Percentiles rank a stretch among this genome's conserved stretches.
phyloP scores from a whole-genome alignment of 1,140 invertebrate genomes.

The Metopolophium dirhodum region DNA sequence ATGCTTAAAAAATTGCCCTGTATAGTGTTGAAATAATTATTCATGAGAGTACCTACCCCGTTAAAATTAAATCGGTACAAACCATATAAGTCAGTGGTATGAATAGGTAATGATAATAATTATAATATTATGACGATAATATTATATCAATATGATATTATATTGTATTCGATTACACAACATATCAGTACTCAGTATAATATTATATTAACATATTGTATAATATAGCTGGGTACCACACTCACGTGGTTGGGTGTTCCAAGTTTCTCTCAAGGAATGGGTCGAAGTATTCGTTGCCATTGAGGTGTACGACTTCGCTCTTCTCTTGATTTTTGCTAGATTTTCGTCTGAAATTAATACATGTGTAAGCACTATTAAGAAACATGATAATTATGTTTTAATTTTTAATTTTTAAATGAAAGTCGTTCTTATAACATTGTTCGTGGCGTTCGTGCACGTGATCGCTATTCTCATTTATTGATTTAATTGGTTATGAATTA shows the following conservation, averaged over 20 bases:
- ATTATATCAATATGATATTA: too few species aligned
- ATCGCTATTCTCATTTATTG: not conserved
- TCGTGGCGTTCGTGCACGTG: too few species aligned
- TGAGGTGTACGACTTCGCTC: constrained; percentile 65
- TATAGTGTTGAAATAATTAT: too few species aligned
- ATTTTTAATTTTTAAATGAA: not conserved
- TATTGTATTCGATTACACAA: too few species aligned
- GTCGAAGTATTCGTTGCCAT: constrained; percentile 69
- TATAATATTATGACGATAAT: too few species aligned
- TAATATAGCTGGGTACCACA: constrained; percentile 58
- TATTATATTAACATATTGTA: too few species aligned
- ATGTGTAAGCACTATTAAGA: not conserved
- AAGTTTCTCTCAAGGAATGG: constrained; percentile 76
- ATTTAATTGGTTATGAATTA: not conserved
- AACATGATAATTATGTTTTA: not conserved
- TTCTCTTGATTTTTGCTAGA: constrained; percentile 24
- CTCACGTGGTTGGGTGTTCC: constrained; percentile 83
- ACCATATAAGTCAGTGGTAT: too few species aligned
- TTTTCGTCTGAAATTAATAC: not conserved
- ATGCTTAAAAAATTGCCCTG: too few species aligned
- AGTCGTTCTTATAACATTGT: not conserved
- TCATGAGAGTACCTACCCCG: too few species aligned
- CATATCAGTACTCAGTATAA: too few species aligned
- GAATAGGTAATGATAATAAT: too few species aligned
- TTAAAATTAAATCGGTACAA: too few species aligned